Conservation (phyloP, 2,113 vertebrate genomes). For the Limanda limanda region DNA sequence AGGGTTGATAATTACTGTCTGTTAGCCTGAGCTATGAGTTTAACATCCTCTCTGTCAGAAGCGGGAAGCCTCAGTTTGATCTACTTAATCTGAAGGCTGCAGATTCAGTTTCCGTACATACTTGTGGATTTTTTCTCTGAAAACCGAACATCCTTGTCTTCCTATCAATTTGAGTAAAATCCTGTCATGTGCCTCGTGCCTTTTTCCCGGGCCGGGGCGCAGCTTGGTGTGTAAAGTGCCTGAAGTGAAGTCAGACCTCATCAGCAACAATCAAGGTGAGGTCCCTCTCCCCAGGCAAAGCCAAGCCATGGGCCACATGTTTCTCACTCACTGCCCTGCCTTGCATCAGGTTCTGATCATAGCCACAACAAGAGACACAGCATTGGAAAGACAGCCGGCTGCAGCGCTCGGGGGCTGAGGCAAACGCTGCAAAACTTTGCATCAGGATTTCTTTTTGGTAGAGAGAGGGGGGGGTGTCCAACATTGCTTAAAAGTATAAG, state of each 20-base stretch:
- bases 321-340: conserved; percentile 72
- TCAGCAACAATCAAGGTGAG: conserved; percentile 75
- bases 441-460: conserved; percentile 48
- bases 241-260: conserved; percentile 63
- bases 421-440: conserved; percentile 72
- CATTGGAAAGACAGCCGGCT: conserved; percentile 49
- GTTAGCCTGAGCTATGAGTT: neutral
- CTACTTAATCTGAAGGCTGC: conserved; percentile 36
- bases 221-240: conserved; percentile 35
- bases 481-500: conserved; percentile 17
- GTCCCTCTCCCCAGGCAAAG: conserved; percentile 54
- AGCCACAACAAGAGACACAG: conserved; percentile 75
- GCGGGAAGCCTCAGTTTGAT: neutral
- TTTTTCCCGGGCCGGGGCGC: neutral
- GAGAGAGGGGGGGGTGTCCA: conserved; percentile 44
- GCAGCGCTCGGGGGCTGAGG: conserved; percentile 54
- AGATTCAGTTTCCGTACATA: conserved; percentile 18
- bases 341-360: conserved; percentile 83
- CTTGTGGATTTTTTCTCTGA: conserved; percentile 15
- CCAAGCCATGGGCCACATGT: conserved; percentile 69
- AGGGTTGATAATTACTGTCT: conserved; percentile 42
- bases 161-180: conserved; percentile 12
- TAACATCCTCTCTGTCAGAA: conserved; percentile 2
- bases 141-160: conserved; percentile 24
- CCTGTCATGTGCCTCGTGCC: conserved; percentile 19